phyloP scores from a whole-genome alignment of 2,797 vertebrate species.

The Thunnus albacares region DNA sequence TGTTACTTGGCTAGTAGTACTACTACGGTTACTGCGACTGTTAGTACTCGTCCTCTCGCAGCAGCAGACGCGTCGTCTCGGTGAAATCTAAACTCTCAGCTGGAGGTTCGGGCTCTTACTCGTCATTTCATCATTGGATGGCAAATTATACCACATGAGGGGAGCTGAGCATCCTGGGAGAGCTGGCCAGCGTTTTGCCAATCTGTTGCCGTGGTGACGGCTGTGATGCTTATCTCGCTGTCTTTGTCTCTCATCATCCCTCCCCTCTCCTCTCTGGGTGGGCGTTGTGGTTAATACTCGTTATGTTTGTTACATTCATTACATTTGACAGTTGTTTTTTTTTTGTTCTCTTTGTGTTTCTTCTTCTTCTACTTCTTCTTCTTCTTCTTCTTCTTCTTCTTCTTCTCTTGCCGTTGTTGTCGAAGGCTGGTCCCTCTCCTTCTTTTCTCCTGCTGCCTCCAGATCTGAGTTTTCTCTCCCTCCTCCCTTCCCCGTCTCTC shows the following conservation, averaged over 20 bases:
- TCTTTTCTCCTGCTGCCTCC: conserved; percentile 37
- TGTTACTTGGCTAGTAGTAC: not conserved
- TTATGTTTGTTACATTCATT: conserved; percentile 43
- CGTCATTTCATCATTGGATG: conserved; percentile 83
- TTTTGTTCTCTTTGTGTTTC: conserved; percentile 27
- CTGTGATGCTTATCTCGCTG: conserved; percentile 15
- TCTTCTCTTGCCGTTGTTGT: conserved; percentile 14
- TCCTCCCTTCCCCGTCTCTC: conserved; percentile 14
- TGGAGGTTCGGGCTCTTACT: conserved; percentile 69
- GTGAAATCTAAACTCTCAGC: conserved; percentile 42
- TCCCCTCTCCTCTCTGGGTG: conserved; percentile 22
- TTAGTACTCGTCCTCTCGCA: not conserved
- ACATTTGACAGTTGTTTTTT: conserved; percentile 46
- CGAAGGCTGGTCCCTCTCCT: conserved; percentile 22
- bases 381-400: not conserved
- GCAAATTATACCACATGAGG: conserved; percentile 74
- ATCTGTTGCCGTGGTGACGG: conserved; percentile 68
- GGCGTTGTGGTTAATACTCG: conserved; percentile 52
- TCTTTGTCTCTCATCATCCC: not conserved
- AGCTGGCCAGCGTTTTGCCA: conserved; percentile 60
- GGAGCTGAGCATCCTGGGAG: conserved; percentile 71
- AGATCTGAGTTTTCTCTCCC: conserved; percentile 42
- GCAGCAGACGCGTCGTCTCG: conserved; percentile 5
- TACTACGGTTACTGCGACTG: not conserved
- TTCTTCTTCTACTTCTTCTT: conserved; percentile 1